Conservation (phyloP, 2,888 invertebrate species). For the Prenolepis imparis region DNA sequence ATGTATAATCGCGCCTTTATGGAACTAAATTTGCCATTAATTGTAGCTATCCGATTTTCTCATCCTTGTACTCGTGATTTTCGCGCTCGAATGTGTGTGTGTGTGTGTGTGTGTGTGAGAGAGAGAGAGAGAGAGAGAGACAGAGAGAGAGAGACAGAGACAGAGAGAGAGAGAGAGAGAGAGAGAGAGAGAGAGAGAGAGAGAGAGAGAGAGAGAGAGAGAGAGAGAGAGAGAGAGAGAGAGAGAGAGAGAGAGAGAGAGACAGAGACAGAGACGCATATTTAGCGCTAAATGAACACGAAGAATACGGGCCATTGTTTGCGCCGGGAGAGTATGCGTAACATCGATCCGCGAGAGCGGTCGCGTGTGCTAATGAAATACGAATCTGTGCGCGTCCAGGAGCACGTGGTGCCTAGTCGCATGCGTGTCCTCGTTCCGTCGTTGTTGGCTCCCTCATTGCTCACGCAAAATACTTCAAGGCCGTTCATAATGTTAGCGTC, state of each 20-base stretch:
- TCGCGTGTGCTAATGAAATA: constrained; percentile 55
- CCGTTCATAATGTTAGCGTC: constrained; percentile 18
- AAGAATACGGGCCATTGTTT: constrained; percentile 62
- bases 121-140: too few relatives aligned
- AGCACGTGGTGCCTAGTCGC: constrained; percentile 41
- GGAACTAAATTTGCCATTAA: neutral
- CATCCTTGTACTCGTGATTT: neutral
- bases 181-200: too few relatives aligned
- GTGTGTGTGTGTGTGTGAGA: too few relatives aligned
- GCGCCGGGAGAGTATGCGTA: constrained; percentile 56
- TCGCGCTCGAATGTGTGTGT: neutral
- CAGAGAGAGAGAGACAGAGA: too few relatives aligned
- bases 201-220: neutral
- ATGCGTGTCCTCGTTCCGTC: constrained; percentile 44
- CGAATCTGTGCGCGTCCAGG: constrained; percentile 60
- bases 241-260: constrained; percentile 4
- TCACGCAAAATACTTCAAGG: constrained; percentile 57
- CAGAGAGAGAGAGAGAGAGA: too few relatives aligned
- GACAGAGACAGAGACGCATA: neutral
- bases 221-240: neutral
- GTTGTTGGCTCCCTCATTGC: constrained; percentile 17
- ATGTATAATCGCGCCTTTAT: neutral
- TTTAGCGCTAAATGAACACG: constrained; percentile 33
- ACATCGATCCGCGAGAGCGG: constrained; percentile 69
- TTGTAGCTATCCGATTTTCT: constrained; percentile 21